Evolutionary conservation across 2,113 vertebrate species (phyloP), one percentile per base, ranked within the genome.

Genomic region (Pelecanus crispus): DNA sequence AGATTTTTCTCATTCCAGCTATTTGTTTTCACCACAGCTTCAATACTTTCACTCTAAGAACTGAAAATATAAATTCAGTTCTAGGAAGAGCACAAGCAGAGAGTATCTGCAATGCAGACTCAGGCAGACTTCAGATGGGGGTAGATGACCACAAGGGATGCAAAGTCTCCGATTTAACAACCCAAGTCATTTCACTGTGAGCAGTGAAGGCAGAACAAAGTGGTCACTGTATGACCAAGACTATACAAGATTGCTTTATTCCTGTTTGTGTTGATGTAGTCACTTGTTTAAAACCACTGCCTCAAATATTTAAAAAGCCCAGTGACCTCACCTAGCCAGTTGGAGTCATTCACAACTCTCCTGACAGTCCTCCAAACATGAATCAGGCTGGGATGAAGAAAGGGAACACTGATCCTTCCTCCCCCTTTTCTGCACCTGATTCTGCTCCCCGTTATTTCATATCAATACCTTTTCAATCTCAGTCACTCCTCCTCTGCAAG

Each of bases 261-360:
- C 81, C 95, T 88, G 93, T 85, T 96, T 95, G 89, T 85, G 80
- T 91, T 86, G 91, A 95, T 79, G 89, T n/a, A 88, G 92, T 63
- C 45, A 55, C 74, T 97, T 93, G 86, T 88, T 96, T 92, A 95
- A 95, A 97, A 96, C 82, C 73, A 63, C 73, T 52, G 70, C 94
- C 86, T 68, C 89, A 90, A 94, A 50, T 78, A 94, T 93, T 95
- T 94, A 36, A 42, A 86, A 94, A 93, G 77, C 80, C 52, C 75
- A 58, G 59, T 89, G 95, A 96, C 85, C 67, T 97, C 93, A 95
- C 77, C 67, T 63, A 85, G 63, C 68, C 66, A 74, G 55, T 1
- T 83, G 58, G 89, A 96, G 49, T 80, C 68, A 83, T 38, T 82
- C 55, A 79, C 74, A 86, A 36, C 32, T 92, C 62, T 79, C 77